Evolutionary conservation across 2,888 invertebrate genomes (phyloP), one percentile per base, ranked within the genome.

Genomic region (Eutolmus rufibarbis): DNA sequence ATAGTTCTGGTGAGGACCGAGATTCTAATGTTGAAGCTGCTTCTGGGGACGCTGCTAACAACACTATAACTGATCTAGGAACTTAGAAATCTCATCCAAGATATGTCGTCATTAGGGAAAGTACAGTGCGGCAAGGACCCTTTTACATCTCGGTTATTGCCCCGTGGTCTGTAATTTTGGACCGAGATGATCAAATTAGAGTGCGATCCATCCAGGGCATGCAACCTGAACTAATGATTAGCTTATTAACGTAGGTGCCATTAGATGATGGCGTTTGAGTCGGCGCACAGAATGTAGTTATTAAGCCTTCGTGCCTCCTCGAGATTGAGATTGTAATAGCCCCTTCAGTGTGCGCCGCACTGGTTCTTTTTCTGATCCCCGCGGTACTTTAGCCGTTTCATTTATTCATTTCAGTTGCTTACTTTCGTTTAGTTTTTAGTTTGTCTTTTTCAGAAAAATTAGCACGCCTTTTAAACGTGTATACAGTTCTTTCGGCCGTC

Each of bases 211-310:
- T 51, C 37, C 37, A 66, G 82, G 40, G 82, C 82, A 82, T 82
- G 82, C 82, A 82, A 66, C n/a, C 66, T 82, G 82, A 82, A 82
- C 82, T 82, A 56, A 66, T 57, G 82, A 82, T 57, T 82, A 57
- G 37, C 82, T 82, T 82, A 82, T 82, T 82, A 79, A 79, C 78
- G 23, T 23, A 82, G 82, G 82, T 56, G 82, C 82, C 56, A 82
- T 82, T 82, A 82, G 57, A 66, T 57, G 82, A 57, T 82, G n/a
- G 82, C 82, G 82, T 66, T 82, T 82, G 57, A 57, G 57, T 56
- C 66, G 23, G 5, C 34, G 34, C 34, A 16, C 56, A 16, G 82
- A 57, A 66, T 82, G 82, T 66, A 57, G 82, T 82, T 82, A 57
- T 82, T 82, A 82, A 79, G 82, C 8, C 34, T 82, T 82, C 82